Percentiles rank a stretch among this genome's conserved stretches.
Evolutionary conservation across 92 coral and sea anemone genomes (phyloP).

Genomic region (Porites cylindrica): DNA sequence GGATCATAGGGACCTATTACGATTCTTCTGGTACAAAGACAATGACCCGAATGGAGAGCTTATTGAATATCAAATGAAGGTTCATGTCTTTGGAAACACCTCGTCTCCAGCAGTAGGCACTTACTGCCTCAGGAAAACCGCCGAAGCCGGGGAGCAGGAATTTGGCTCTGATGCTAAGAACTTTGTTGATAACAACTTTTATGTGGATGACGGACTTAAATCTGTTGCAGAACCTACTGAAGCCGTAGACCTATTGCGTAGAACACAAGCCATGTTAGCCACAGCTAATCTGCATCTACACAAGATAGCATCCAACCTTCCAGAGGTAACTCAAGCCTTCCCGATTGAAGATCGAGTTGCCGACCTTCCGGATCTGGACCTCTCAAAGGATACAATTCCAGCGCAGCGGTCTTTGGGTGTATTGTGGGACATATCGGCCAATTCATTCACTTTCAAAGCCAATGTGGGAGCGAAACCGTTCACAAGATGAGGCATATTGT

Average conservation of each 20-base stretch:
- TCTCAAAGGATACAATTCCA: constrained; percentile 21
- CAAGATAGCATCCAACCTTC: constrained; percentile 24
- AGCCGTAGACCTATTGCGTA: constrained; percentile 4
- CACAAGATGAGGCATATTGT: constrained; percentile 36
- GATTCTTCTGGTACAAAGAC: constrained; percentile 46
- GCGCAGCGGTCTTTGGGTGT: constrained; percentile 35
- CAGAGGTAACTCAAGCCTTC: constrained; percentile 17
- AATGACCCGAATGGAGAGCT: constrained; percentile 27
- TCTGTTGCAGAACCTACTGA: not conserved
- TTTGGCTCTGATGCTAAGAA: too few species aligned
- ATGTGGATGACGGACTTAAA: not conserved
- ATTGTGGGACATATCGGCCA: constrained; percentile 30
- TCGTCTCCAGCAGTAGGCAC: constrained; percentile 30
- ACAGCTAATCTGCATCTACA: not conserved
- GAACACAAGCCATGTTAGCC: constrained; percentile 21
- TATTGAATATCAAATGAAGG: constrained; percentile 41
- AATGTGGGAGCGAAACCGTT: not conserved
- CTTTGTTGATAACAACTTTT: not conserved
- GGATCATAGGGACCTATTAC: constrained; percentile 31
- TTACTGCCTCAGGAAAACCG: constrained; percentile 37
- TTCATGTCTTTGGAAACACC: constrained; percentile 27
- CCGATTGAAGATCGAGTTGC: constrained; percentile 8
- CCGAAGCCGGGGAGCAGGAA: not conserved
- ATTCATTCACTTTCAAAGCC: constrained; percentile 34
- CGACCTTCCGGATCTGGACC: constrained; percentile 14